A percentile compares a stretch with the other conserved stretches of the same genome.
These are phyloP conservation scores for Chelonia mydas DNA, from an alignment of 2,797 vertebrate genomes.

Conservation along the genomic window DNA sequence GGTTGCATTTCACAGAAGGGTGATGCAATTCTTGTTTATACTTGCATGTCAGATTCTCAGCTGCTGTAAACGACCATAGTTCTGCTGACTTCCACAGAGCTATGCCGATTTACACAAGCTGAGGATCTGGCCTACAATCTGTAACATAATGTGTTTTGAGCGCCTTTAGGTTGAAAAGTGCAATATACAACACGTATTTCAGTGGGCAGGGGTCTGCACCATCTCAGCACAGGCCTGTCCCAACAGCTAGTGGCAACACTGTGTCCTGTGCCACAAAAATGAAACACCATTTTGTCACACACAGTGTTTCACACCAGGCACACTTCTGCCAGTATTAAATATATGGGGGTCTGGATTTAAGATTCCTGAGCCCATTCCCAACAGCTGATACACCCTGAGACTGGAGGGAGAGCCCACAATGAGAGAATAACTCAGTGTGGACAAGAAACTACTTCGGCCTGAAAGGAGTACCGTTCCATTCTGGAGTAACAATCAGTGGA, in stretches of 20 bases:
- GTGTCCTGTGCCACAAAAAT: not conserved
- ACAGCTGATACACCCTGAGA: not conserved
- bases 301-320: not conserved
- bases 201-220: not conserved
- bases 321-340: not conserved
- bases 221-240: not conserved
- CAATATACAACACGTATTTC: not conserved
- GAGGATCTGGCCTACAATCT: not conserved
- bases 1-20: not conserved
- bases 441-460: not conserved
- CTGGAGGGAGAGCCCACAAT: not conserved
- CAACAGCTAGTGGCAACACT: not conserved
- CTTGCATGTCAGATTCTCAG: not conserved
- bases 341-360: not conserved
- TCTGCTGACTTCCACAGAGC: not conserved
- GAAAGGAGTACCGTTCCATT: not conserved
- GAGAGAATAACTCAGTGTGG: not conserved
- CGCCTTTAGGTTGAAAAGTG: not conserved
- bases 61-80: not conserved
- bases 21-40: not conserved
- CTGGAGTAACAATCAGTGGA: not conserved
- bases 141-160: not conserved
- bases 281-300: not conserved
- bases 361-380: not conserved
- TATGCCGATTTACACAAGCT: not conserved